Evolutionary conservation across 2,113 vertebrate genomes (phyloP).

Genomic region (Dasyprocta punctata): DNA sequence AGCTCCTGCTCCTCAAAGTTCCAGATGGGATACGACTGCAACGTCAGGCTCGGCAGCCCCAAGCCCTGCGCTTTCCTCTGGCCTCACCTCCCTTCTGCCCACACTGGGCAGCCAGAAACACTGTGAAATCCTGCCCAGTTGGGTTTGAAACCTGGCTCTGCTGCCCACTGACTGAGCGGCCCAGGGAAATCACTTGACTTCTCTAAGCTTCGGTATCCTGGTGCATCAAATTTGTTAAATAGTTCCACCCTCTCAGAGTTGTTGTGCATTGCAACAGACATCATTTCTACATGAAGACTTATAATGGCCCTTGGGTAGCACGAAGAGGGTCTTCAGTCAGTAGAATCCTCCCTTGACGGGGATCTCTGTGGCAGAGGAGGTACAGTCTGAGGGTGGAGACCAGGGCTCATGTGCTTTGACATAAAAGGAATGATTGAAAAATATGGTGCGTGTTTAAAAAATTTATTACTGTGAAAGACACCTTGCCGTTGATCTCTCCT

Average conservation of each 20-base stretch:
- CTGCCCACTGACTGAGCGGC: neutral
- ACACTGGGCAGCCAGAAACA: neutral
- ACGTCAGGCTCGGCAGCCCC: neutral
- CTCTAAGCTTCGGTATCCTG: neutral
- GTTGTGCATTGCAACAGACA: neutral
- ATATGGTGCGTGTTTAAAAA: neutral
- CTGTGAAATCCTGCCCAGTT: neutral
- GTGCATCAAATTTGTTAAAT: neutral
- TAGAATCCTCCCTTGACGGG: neutral
- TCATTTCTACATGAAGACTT: neutral
- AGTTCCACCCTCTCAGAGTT: neutral
- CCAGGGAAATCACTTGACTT: neutral
- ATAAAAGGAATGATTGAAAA: neutral
- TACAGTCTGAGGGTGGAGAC: neutral
- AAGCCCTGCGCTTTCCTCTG: fast-evolving
- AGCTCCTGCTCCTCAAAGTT: neutral
- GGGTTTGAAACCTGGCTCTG: neutral
- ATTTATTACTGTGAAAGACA: neutral
- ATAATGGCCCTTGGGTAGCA: too few species aligned
- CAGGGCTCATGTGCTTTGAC: neutral
- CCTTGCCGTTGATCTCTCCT: too few species aligned
- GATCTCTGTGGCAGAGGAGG: neutral
- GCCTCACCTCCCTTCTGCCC: neutral
- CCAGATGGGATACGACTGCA: neutral
- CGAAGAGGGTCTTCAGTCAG: neutral